phyloP scores from a whole-genome alignment of 2,797 vertebrate genomes.

The Pangasius mekongensis region DNA sequence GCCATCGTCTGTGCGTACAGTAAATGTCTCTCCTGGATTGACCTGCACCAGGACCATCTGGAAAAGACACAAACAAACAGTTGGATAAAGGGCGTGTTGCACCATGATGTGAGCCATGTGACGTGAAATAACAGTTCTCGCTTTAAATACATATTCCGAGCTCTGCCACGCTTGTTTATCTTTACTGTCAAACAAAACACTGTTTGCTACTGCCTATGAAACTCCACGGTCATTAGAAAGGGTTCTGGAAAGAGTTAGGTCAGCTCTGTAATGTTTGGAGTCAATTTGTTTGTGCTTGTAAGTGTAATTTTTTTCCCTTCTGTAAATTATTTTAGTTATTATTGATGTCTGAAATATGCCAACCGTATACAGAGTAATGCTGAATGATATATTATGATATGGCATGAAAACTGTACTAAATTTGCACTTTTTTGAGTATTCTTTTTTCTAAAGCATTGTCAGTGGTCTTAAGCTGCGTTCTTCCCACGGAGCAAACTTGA shows the following conservation, averaged over 20 bases:
- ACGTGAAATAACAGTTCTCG: background rate
- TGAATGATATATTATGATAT: background rate
- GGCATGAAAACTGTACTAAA: background rate
- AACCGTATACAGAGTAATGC: background rate
- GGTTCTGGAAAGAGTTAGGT: background rate
- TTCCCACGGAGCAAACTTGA: background rate
- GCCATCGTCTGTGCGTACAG: conserved; percentile 81
- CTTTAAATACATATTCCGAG: background rate
- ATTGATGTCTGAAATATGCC: background rate
- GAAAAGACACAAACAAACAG: conserved; percentile 11
- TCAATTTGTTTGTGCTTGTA: background rate
- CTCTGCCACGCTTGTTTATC: background rate
- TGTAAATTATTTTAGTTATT: background rate
- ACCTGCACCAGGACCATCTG: conserved; percentile 83
- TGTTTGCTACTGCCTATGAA: background rate
- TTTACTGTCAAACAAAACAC: background rate
- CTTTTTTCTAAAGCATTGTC: background rate
- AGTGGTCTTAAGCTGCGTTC: background rate
- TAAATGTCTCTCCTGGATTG: conserved; percentile 82
- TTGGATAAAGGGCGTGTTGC: background rate
- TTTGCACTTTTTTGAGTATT: background rate
- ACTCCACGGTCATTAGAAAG: background rate
- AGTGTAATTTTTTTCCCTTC: background rate
- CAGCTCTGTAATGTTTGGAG: background rate
- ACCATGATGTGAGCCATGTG: background rate